These are phyloP conservation scores for Isotomurus palustris DNA, from an alignment of 2,888 invertebrate genomes.

Conservation along the genomic window DNA sequence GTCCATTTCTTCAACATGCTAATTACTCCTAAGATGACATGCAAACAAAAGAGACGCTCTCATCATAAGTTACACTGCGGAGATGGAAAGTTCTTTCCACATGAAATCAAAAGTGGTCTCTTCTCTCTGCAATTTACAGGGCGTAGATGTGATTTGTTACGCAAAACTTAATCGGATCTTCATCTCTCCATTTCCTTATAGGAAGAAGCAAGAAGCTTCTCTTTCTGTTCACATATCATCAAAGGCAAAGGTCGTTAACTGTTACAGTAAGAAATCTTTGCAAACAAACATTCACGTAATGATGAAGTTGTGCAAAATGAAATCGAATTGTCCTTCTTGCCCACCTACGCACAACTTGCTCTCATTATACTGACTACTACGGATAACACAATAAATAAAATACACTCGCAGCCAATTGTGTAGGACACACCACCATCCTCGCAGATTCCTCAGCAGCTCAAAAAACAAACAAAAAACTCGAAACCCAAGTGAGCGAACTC, in stretches of 20 bases:
- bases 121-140: no score
- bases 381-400: not conserved
- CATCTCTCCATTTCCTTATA: constrained; percentile 2
- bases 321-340: constrained; percentile 13
- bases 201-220: not conserved
- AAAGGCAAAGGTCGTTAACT: constrained; percentile 16
- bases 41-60: no score
- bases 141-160: no score
- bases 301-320: constrained; percentile 2
- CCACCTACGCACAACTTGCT: constrained; percentile 5
- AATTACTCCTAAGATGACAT: no score
- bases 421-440: not conserved
- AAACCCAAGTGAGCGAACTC: no score
- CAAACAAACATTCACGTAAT: not conserved
- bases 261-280: constrained; percentile 1
- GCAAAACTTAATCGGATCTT: no score
- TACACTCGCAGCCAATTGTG: not conserved
- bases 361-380: not conserved
- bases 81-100: no score
- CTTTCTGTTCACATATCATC: no score
- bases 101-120: no score
- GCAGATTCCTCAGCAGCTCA: not conserved
- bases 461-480: not conserved
- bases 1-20: no score
- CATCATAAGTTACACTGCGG: no score